phyloP scores from a whole-genome alignment of 2,888 invertebrate species.

The Pharmacophagus antenor region DNA sequence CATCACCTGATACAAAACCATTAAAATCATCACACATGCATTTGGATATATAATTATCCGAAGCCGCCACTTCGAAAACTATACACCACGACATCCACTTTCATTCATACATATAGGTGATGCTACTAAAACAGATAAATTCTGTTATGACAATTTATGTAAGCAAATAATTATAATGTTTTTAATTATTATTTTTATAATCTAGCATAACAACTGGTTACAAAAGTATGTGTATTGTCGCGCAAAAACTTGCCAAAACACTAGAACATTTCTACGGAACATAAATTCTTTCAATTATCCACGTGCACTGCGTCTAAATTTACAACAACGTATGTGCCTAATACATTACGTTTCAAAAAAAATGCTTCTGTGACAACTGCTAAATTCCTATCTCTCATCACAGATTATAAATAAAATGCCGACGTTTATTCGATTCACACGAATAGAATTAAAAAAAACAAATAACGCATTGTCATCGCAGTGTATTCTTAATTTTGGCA shows the following conservation, averaged over 20 bases:
- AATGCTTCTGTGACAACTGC: constrained; percentile 13
- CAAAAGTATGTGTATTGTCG: constrained; percentile 6
- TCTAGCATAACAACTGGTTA: constrained; percentile 1
- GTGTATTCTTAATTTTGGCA: not conserved
- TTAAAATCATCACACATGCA: constrained; percentile 37
- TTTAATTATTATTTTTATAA: not conserved
- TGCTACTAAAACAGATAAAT: constrained; percentile 37
- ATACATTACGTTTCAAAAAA: constrained; percentile 8
- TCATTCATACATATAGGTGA: constrained; percentile 41
- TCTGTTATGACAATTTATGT: not conserved
- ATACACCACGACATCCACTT: constrained; percentile 46
- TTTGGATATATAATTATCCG: constrained; percentile 44
- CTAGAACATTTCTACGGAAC: constrained; percentile 4
- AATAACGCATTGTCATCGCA: not conserved
- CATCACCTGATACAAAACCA: constrained; percentile 38
- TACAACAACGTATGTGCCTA: constrained; percentile 14
- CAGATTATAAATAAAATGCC: constrained; percentile 12
- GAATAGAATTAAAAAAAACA: not conserved
- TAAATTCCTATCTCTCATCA: constrained; percentile 6
- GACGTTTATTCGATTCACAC: not conserved
- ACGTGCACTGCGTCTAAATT: constrained; percentile 23
- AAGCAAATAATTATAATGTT: too few relatives aligned
- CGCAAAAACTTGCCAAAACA: constrained; percentile 22
- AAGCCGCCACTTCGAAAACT: constrained; percentile 69
- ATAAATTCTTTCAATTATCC: constrained; percentile 20